Percentiles rank a stretch among this genome's conserved stretches.
Conservation (phyloP, 2,797 vertebrate genomes). For the Cichlasoma orientale region DNA sequence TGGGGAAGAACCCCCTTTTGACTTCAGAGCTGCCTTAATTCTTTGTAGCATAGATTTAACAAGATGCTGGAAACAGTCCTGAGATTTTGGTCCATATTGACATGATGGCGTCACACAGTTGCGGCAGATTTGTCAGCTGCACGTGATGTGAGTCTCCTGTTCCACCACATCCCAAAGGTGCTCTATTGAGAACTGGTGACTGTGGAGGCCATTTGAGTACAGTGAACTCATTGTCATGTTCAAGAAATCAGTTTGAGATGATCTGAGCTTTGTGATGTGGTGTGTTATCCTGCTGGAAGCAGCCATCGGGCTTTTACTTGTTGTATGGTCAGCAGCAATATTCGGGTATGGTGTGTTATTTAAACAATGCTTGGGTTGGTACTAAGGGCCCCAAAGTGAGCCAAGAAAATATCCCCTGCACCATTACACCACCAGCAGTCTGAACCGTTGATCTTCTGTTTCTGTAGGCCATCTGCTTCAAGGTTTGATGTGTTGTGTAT, state of each 20-base stretch:
- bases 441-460: not conserved
- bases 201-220: not conserved
- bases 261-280: too few species aligned
- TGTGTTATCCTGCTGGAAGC: too few species aligned
- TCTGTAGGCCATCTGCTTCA: not conserved
- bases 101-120: not conserved
- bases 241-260: too few species aligned
- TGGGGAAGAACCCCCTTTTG: not conserved
- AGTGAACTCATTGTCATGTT: too few species aligned
- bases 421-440: too few species aligned
- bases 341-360: too few species aligned
- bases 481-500: not conserved
- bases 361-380: too few species aligned
- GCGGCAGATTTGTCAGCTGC: not conserved
- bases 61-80: not conserved
- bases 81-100: not conserved
- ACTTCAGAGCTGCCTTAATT: not conserved
- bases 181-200: not conserved
- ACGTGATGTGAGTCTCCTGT: rapidly evolving
- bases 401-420: too few species aligned
- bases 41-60: not conserved
- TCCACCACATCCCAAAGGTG: not conserved
- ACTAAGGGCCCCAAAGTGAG: too few species aligned
- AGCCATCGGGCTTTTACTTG: too few species aligned
- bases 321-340: too few species aligned